Evolutionary conservation across 2,797 vertebrate genomes (phyloP).

Genomic region (Leucoraja ocellata): DNA sequence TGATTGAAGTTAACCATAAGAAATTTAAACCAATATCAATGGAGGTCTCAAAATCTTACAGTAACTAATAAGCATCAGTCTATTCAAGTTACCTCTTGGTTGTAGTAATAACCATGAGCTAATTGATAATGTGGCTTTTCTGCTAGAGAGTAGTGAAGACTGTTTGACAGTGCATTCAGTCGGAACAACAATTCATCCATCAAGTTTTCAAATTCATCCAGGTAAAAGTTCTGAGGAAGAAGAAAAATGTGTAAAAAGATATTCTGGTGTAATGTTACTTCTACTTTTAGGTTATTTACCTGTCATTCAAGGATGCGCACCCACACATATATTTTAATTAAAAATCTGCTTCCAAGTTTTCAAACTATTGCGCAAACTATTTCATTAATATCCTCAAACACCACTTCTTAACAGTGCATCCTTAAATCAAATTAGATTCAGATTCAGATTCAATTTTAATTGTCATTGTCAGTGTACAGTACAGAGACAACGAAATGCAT

Average conservation of each 20-base stretch:
- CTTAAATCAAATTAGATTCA: background rate
- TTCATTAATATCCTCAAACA: background rate
- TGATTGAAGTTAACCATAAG: background rate
- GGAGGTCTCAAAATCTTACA: background rate
- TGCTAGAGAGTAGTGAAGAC: conserved; percentile 49
- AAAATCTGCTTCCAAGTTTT: background rate
- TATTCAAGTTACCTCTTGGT: conserved; percentile 37
- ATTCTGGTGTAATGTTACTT: background rate
- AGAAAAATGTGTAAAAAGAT: background rate
- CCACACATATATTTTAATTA: background rate
- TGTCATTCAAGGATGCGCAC: background rate
- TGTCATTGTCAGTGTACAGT: no score
- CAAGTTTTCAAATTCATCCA: conserved; percentile 67
- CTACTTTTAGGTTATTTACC: background rate
- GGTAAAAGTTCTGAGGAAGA: conserved; percentile 56
- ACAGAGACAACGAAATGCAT: no score
- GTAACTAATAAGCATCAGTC: background rate
- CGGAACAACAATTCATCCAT: conserved; percentile 68
- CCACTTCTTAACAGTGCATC: background rate
- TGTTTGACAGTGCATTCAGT: conserved; percentile 56
- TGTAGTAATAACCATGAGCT: conserved; percentile 40
- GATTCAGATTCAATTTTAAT: no score
- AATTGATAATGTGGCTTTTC: conserved; percentile 41
- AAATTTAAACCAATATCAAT: background rate
- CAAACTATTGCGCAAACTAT: background rate